A percentile compares a stretch with the other conserved stretches of the same genome.
phyloP scores from a whole-genome alignment of 2,797 vertebrate species.

The Leuciscus waleckii region DNA sequence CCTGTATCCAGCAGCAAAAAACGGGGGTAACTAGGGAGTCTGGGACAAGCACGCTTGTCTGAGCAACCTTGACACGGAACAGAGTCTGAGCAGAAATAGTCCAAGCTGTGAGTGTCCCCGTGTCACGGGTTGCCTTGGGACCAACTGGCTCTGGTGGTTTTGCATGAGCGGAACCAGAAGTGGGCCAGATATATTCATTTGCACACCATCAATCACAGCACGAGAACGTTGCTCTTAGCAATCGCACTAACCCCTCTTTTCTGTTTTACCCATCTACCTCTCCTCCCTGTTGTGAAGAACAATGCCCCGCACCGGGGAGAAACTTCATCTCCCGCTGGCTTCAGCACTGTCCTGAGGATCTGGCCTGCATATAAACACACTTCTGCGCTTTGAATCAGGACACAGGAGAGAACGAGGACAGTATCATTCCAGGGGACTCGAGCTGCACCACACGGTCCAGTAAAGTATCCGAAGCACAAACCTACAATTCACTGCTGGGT shows the following conservation, averaged over 20 bases:
- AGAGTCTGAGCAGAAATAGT: slow-evolving; percentile 57
- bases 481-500: slow-evolving; percentile 6
- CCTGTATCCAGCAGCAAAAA: slow-evolving; percentile 38
- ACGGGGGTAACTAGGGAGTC: slow-evolving; percentile 49
- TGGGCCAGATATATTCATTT: slow-evolving; percentile 61
- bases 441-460: not conserved
- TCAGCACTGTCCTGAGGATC: slow-evolving; percentile 51
- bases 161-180: slow-evolving; percentile 61
- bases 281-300: slow-evolving; percentile 46
- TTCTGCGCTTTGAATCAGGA: slow-evolving; percentile 45
- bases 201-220: slow-evolving; percentile 59
- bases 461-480: slow-evolving; percentile 1
- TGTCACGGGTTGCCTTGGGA: slow-evolving; percentile 60
- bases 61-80: slow-evolving; percentile 64
- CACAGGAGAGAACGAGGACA: slow-evolving; percentile 52
- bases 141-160: slow-evolving; percentile 58
- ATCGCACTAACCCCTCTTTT: slow-evolving; percentile 45
- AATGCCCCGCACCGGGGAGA: slow-evolving; percentile 46
- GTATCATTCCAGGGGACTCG: slow-evolving; percentile 3
- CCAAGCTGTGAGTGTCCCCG: slow-evolving; percentile 38
- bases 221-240: slow-evolving; percentile 57
- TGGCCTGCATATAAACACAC: slow-evolving; percentile 53
- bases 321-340: slow-evolving; percentile 50
- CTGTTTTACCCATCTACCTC: slow-evolving; percentile 14
- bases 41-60: slow-evolving; percentile 60